Percentiles rank a stretch among this genome's conserved stretches.
phyloP scores from a whole-genome alignment of 2,888 invertebrate genomes.

The Gymnocheta viridis region DNA sequence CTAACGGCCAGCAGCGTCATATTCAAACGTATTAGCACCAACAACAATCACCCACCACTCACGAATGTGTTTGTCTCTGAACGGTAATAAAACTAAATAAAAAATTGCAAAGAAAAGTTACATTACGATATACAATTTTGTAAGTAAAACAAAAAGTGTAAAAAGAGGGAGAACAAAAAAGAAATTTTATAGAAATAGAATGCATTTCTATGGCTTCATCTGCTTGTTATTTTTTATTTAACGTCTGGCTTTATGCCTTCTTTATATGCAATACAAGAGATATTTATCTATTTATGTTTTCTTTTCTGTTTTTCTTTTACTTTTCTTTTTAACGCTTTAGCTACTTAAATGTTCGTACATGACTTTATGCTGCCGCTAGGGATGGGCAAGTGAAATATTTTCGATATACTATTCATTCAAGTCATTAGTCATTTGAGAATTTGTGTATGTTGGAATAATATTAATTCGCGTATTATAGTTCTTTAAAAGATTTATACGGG shows the following conservation, averaged over 20 bases:
- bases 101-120: conserved; percentile 2
- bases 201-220: conserved; percentile 48
- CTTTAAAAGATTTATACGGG: no score
- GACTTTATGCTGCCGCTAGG: neutral
- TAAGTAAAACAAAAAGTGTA: neutral
- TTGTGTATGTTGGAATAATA: no score
- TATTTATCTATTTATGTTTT: conserved; percentile 1
- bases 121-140: neutral
- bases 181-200: conserved; percentile 11
- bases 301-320: neutral
- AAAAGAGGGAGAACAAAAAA: neutral
- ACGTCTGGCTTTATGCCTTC: conserved; percentile 42
- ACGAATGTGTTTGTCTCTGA: neutral
- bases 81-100: neutral
- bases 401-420: no score
- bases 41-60: neutral
- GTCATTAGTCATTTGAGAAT: no score
- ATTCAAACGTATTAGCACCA: neutral
- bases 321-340: neutral
- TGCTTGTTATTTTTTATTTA: conserved; percentile 45
- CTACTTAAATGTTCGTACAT: neutral
- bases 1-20: conserved; percentile 33
- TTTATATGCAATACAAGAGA: conserved; percentile 18
- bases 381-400: no score
- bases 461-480: no score